Evolutionary conservation across 2,888 invertebrate species (phyloP).

Genomic region (Apodemia duryi): DNA sequence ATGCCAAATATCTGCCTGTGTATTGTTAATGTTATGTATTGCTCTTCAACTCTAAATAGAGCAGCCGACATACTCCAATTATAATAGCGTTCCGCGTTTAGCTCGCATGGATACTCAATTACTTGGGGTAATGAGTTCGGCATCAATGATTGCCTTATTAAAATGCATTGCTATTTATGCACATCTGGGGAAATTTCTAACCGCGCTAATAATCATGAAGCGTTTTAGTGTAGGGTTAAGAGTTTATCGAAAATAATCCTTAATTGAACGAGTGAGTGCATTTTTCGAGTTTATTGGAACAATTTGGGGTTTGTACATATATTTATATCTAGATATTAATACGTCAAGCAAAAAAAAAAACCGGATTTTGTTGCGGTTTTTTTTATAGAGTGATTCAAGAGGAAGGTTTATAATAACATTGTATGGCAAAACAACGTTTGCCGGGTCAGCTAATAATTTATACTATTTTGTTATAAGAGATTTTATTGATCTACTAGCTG

Average conservation of each 20-base stretch:
- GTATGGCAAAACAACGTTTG: too few relatives aligned
- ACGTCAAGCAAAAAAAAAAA: too few relatives aligned
- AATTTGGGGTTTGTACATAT: too few relatives aligned
- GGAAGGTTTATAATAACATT: too few relatives aligned
- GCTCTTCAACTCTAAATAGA: conserved; percentile 5
- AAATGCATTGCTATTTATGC: conserved; percentile 13
- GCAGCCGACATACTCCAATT: neutral
- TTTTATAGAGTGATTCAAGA: too few relatives aligned
- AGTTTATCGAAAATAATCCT: neutral
- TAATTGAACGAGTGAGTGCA: too few relatives aligned
- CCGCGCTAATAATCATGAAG: neutral
- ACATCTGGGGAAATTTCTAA: conserved; percentile 10
- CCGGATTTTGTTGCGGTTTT: too few relatives aligned
- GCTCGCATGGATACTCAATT: conserved; percentile 24
- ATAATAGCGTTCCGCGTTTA: conserved; percentile 6
- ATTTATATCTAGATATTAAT: too few relatives aligned
- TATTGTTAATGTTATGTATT: neutral
- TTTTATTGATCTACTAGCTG: too few relatives aligned
- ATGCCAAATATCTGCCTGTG: neutral
- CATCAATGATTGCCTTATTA: conserved; percentile 20
- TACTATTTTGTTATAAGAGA: too few relatives aligned
- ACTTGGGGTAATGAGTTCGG: conserved; percentile 24
- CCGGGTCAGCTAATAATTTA: too few relatives aligned
- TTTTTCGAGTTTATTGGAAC: too few relatives aligned
- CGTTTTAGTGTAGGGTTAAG: neutral